phyloP scores from a whole-genome alignment of 2,113 vertebrate genomes.

The Petaurus breviceps region DNA sequence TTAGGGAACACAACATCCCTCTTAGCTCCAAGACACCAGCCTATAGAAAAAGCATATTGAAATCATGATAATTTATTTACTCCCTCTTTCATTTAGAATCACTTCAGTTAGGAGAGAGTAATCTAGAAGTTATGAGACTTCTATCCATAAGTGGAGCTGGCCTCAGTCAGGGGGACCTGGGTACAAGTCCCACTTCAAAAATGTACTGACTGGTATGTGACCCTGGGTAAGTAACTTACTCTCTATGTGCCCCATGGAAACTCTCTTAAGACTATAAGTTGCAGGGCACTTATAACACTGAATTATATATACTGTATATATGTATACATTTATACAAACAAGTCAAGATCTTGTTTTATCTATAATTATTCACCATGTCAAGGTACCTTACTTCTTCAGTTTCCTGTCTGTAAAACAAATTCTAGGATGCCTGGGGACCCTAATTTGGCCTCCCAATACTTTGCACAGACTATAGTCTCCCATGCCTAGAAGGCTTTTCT shows the following conservation, averaged over 20 bases:
- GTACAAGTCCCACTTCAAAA: neutral
- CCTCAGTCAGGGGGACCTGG: neutral
- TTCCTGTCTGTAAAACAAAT: neutral
- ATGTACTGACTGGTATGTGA: neutral
- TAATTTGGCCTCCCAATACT: neutral
- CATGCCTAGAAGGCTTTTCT: neutral
- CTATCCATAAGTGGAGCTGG: neutral
- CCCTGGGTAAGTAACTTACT: neutral
- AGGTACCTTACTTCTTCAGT: neutral
- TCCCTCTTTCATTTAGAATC: neutral
- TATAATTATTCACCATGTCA: neutral
- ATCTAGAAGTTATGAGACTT: neutral
- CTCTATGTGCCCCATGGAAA: neutral
- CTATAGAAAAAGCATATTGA: neutral
- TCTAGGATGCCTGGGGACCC: neutral
- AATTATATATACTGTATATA: neutral
- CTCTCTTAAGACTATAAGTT: neutral
- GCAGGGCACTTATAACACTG: neutral
- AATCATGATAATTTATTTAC: neutral
- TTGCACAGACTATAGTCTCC: neutral
- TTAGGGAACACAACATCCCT: neutral
- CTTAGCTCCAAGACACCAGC: neutral
- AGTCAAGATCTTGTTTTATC: neutral
- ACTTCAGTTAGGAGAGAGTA: neutral
- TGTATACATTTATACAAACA: neutral